Percentiles rank a stretch among this genome's conserved stretches.
phyloP scores from a whole-genome alignment of 2,113 vertebrate genomes.

The Pachypanchax playfairii region DNA sequence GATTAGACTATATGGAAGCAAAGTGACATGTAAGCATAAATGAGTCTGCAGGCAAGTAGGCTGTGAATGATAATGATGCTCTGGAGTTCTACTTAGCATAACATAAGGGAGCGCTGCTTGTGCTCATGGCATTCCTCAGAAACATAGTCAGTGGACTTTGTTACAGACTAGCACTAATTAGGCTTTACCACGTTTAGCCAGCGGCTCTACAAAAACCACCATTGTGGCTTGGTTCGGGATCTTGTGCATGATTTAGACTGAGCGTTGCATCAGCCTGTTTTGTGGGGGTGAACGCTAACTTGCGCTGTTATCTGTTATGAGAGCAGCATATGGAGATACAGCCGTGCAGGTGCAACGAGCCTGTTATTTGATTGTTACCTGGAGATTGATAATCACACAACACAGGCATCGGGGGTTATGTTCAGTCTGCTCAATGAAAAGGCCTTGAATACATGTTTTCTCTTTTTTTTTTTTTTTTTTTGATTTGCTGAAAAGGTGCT shows the following conservation, averaged over 20 bases:
- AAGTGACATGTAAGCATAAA: slow-evolving; percentile 79
- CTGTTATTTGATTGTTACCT: slow-evolving; percentile 73
- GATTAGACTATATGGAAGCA: slow-evolving; percentile 69
- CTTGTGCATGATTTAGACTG: slow-evolving; percentile 53
- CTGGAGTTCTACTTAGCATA: slow-evolving; percentile 78
- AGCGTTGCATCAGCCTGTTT: slow-evolving; percentile 67
- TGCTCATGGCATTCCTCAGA: slow-evolving; percentile 70
- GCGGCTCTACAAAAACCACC: slow-evolving; percentile 65
- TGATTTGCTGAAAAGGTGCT: slow-evolving; percentile 14
- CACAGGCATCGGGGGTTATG: slow-evolving; percentile 47
- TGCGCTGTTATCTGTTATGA: slow-evolving; percentile 42
- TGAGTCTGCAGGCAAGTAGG: slow-evolving; percentile 74
- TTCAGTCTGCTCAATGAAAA: slow-evolving; percentile 44
- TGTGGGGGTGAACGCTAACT: slow-evolving; percentile 51
- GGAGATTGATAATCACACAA: slow-evolving; percentile 75
- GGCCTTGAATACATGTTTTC: slow-evolving; percentile 51
- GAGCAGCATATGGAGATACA: slow-evolving; percentile 66
- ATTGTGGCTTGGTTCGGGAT: slow-evolving; percentile 65
- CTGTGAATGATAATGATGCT: slow-evolving; percentile 77
- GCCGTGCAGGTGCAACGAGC: slow-evolving; percentile 56
- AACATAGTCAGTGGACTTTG: slow-evolving; percentile 73
- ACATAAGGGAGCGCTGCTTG: slow-evolving; percentile 70
- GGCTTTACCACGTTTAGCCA: slow-evolving; percentile 69
- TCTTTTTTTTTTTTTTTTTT: background rate
- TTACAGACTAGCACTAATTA: slow-evolving; percentile 76